phyloP scores from a whole-genome alignment of 2,113 vertebrate species.

The Amia ocellicauda region DNA sequence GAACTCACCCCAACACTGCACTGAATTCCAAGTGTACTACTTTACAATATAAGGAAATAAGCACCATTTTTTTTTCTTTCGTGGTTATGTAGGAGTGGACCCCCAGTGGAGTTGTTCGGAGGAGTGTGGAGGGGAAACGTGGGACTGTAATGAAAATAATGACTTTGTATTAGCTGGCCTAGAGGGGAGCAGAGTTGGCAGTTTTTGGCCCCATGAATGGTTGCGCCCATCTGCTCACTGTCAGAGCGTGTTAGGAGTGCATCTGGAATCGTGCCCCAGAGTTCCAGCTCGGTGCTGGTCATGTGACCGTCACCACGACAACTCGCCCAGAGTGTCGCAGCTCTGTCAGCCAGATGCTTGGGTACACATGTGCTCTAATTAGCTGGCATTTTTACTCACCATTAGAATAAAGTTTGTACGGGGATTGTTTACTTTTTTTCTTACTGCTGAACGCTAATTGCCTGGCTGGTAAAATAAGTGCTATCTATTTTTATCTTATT shows the following conservation, averaged over 20 bases:
- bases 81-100: too few species aligned
- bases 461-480: neutral
- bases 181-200: constrained; percentile 50
- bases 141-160: constrained; percentile 28
- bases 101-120: neutral
- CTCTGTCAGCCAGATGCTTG: constrained; percentile 67
- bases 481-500: neutral
- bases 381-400: constrained; percentile 37
- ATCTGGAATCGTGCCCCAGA: constrained; percentile 62
- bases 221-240: constrained; percentile 74
- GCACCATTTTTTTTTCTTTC: too few species aligned
- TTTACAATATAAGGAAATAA: too few species aligned
- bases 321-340: constrained; percentile 54
- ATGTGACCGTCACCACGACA: constrained; percentile 66
- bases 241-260: constrained; percentile 60
- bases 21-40: too few species aligned
- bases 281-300: constrained; percentile 51
- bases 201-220: constrained; percentile 53
- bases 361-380: constrained; percentile 72
- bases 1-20: too few species aligned
- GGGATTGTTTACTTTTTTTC: neutral
- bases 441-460: neutral
- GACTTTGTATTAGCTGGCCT: constrained; percentile 39
- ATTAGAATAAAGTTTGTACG: constrained; percentile 10
- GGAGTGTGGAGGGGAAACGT: neutral